These are phyloP conservation scores for Dinocampus coccinellae DNA, from an alignment of 2,888 invertebrate genomes.

Conservation along the genomic window DNA sequence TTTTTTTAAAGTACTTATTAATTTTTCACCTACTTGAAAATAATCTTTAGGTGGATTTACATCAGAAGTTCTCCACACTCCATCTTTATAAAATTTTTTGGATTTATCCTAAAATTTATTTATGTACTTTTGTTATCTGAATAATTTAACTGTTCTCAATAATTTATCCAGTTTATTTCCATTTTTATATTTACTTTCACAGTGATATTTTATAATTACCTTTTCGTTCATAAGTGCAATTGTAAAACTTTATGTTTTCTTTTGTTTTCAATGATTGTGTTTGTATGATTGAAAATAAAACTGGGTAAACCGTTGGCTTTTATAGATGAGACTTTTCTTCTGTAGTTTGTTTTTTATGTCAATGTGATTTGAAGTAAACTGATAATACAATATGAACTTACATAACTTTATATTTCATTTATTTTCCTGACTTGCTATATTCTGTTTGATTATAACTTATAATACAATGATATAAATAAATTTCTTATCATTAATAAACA, in stretches of 20 bases:
- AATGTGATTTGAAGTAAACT: too few relatives aligned
- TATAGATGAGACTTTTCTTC: not conserved
- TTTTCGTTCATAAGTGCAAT: not conserved
- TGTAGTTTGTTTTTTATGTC: too few relatives aligned
- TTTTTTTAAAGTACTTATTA: slow-evolving; percentile 44
- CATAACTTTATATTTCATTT: not conserved
- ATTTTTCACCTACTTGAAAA: slow-evolving; percentile 43
- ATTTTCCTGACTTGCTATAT: not conserved
- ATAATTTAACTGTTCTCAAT: not conserved
- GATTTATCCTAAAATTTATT: not conserved
- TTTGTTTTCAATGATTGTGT: not conserved
- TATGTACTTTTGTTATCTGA: not conserved
- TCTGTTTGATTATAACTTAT: not conserved
- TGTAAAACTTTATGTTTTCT: not conserved
- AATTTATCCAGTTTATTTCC: not conserved
- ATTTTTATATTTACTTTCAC: not conserved
- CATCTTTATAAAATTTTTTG: slow-evolving; percentile 14
- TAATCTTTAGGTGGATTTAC: slow-evolving; percentile 6
- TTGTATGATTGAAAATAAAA: not conserved
- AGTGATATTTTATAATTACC: too few relatives aligned
- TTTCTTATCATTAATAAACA: too few relatives aligned
- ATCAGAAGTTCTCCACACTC: slow-evolving; percentile 48
- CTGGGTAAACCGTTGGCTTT: not conserved
- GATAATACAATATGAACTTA: not conserved
- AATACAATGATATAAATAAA: not conserved